Evolutionary conservation across 2,113 vertebrate genomes (phyloP).

Genomic region (Lagopus muta): DNA sequence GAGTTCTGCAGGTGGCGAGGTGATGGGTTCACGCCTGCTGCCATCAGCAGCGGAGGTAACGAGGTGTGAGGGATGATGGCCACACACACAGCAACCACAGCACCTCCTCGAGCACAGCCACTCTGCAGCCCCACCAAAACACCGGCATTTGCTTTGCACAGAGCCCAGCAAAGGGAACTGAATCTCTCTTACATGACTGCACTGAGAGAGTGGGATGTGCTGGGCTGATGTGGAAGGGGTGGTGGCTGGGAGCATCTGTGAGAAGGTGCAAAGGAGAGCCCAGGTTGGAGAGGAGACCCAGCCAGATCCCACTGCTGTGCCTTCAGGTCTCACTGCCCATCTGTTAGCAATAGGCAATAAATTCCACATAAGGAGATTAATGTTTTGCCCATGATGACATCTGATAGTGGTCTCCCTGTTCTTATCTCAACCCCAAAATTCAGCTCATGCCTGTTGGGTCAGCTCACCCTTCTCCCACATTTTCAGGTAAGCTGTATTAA

Average conservation of each 20-base stretch:
- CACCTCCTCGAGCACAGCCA: neutral
- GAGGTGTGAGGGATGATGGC: neutral
- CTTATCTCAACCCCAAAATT: neutral
- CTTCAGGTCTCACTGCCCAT: neutral
- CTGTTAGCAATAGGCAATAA: neutral
- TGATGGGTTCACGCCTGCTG: neutral
- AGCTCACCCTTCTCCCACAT: neutral
- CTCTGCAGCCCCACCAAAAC: neutral
- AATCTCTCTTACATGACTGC: neutral
- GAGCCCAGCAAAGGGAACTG: neutral
- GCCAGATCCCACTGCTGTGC: neutral
- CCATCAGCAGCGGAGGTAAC: neutral
- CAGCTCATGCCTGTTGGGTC: neutral
- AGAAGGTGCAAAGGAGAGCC: neutral
- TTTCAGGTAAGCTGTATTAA: neutral
- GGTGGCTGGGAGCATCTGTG: neutral
- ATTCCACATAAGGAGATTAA: neutral
- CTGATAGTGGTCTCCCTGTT: neutral
- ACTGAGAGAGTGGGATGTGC: rapidly evolving
- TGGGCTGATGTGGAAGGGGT: neutral
- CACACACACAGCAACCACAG: neutral
- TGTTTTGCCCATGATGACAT: neutral
- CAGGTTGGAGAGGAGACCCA: neutral
- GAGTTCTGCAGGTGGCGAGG: neutral
- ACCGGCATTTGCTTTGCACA: rapidly evolving